phyloP scores from a whole-genome alignment of 2,797 vertebrate genomes.

The Syncerus caffer region DNA sequence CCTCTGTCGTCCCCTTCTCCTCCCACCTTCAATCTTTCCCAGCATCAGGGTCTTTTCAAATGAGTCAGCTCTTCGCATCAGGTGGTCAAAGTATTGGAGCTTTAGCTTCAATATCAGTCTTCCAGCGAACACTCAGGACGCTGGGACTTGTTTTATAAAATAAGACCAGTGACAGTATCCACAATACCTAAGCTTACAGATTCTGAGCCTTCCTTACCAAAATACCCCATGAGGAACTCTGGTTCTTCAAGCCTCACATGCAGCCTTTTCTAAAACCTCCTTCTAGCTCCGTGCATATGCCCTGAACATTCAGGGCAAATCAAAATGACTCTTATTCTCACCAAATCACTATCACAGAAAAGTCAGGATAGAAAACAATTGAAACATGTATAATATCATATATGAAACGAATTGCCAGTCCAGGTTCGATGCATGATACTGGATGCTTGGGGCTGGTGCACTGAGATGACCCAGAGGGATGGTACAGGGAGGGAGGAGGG shows the following conservation, averaged over 20 bases:
- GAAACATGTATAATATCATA: no score
- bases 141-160: background rate
- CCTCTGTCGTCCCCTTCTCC: background rate
- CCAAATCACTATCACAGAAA: no score
- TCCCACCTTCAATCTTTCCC: background rate
- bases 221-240: rapidly evolving
- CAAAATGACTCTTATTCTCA: no score
- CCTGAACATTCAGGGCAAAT: no score
- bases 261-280: background rate
- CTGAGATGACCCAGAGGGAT: no score
- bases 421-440: no score
- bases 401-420: no score
- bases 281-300: background rate
- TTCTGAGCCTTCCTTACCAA: background rate
- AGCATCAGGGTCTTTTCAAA: background rate
- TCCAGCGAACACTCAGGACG: background rate
- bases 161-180: background rate
- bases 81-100: background rate
- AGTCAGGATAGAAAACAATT: no score
- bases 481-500: no score
- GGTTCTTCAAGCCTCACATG: background rate
- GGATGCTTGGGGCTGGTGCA: no score
- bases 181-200: background rate
- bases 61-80: background rate
- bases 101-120: background rate